Conservation (phyloP, 2,113 vertebrate genomes). For the Syngnathoides biaculeatus region DNA sequence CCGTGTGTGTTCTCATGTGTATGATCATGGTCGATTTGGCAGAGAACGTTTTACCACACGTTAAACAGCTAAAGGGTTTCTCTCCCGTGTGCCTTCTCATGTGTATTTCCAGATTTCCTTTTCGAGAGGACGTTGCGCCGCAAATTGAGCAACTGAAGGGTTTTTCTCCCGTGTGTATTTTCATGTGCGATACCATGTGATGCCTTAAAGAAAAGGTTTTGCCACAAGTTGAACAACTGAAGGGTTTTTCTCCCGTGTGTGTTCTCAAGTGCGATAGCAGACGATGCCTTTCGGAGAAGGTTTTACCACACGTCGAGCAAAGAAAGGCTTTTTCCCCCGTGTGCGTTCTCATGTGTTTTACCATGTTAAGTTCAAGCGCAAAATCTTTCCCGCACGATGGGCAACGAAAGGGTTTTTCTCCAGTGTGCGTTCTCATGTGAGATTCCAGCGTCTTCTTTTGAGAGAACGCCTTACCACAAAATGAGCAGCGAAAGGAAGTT, state of each 20-base stretch:
- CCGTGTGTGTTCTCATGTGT: not conserved
- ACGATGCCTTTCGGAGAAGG: not conserved
- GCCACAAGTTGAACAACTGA: not conserved
- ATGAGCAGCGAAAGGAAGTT: not conserved
- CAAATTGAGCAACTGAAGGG: not conserved
- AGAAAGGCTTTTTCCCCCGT: not conserved
- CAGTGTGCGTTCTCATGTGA: not conserved
- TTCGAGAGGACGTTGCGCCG: not conserved
- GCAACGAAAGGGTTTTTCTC: not conserved
- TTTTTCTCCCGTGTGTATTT: not conserved
- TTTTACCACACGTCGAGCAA: not conserved
- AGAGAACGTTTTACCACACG: not conserved
- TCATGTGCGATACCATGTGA: not conserved
- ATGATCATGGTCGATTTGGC: not conserved
- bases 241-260: not conserved
- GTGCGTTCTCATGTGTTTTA: not conserved
- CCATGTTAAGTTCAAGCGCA: not conserved
- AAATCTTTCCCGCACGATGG: not conserved
- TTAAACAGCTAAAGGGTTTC: not conserved
- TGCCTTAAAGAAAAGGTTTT: not conserved
- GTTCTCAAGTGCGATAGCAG: not conserved
- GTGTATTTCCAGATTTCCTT: not conserved
- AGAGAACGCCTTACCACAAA: not conserved
- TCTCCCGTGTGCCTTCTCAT: not conserved
- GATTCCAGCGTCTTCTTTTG: not conserved